phyloP scores from a whole-genome alignment of 2,888 invertebrate genomes.

The Venusia cambrica region DNA sequence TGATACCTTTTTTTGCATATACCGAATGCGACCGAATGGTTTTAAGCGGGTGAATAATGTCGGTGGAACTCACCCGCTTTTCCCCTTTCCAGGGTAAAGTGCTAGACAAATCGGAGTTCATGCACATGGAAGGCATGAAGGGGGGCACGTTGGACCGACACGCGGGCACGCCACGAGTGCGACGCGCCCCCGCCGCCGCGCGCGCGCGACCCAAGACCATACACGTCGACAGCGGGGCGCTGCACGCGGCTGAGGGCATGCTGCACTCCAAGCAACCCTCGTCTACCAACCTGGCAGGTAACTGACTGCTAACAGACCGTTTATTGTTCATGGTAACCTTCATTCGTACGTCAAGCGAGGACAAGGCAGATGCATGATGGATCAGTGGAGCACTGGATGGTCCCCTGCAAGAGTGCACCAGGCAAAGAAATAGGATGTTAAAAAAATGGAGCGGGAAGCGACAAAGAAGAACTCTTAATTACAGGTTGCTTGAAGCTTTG shows the following conservation, averaged over 20 bases:
- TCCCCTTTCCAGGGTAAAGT: conserved; percentile 85
- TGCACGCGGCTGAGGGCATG: conserved; percentile 89
- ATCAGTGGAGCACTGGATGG: no score
- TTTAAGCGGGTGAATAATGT: no score
- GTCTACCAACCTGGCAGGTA: conserved; percentile 91
- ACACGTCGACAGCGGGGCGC: conserved; percentile 91
- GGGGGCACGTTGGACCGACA: conserved; percentile 70
- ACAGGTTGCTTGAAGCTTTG: no score
- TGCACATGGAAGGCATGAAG: conserved; percentile 68
- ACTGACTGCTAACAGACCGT: conserved; percentile 24
- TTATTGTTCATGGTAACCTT: not conserved
- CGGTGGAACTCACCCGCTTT: no score
- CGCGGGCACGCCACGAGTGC: conserved; percentile 43
- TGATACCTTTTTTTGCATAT: no score
- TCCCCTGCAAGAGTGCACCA: no score
- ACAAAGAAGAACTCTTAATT: no score
- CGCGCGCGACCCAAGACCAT: conserved; percentile 94
- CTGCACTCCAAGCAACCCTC: conserved; percentile 90
- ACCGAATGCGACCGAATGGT: no score
- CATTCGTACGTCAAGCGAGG: no score
- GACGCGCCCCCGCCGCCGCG: conserved; percentile 78
- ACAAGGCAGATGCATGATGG: no score
- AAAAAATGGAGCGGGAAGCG: no score
- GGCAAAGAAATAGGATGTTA: no score
- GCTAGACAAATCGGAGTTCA: conserved; percentile 82